Percentiles rank a stretch among this genome's conserved stretches.
phyloP scores from a whole-genome alignment of 1,140 invertebrate genomes.

The Cecropterus lyciades region DNA sequence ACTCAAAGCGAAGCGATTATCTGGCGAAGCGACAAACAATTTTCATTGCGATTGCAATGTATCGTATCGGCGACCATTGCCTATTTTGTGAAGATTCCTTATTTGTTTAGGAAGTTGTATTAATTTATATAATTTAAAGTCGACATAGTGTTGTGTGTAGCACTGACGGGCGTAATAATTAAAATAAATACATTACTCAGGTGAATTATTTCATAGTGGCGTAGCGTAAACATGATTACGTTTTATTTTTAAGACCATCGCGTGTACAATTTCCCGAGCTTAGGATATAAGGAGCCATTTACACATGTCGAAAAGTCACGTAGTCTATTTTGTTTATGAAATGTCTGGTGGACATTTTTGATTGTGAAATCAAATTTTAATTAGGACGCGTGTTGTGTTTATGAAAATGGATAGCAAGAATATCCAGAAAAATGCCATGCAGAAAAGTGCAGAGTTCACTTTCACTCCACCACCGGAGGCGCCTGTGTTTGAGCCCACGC shows the following conservation, averaged over 20 bases:
- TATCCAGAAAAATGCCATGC: constrained; percentile 81
- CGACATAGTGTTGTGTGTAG: constrained; percentile 3
- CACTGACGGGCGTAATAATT: not conserved
- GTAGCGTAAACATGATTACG: constrained; percentile 27
- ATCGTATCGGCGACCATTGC: constrained; percentile 4
- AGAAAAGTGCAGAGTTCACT: constrained; percentile 84
- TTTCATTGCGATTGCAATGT: constrained; percentile 3
- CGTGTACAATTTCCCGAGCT: constrained; percentile 43
- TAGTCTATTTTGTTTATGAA: constrained; percentile 57
- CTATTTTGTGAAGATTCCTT: constrained; percentile 5
- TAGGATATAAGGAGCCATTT: constrained; percentile 76
- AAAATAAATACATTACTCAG: not conserved
- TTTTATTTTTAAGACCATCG: constrained; percentile 28
- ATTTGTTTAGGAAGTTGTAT: constrained; percentile 3
- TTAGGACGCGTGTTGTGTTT: constrained; percentile 28
- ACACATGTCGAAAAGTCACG: constrained; percentile 81
- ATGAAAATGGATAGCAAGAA: constrained; percentile 75
- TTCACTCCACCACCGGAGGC: constrained; percentile 86
- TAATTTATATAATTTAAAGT: not conserved
- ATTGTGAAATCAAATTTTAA: constrained; percentile 38
- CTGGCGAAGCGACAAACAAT: constrained; percentile 15
- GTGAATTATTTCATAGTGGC: constrained; percentile 10
- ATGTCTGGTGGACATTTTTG: constrained; percentile 41
- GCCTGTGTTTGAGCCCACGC: constrained; percentile 87
- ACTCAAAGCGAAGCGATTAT: constrained; percentile 13